Conservation (phyloP, 2,113 vertebrate species). For the Tachysurus vachellii region DNA sequence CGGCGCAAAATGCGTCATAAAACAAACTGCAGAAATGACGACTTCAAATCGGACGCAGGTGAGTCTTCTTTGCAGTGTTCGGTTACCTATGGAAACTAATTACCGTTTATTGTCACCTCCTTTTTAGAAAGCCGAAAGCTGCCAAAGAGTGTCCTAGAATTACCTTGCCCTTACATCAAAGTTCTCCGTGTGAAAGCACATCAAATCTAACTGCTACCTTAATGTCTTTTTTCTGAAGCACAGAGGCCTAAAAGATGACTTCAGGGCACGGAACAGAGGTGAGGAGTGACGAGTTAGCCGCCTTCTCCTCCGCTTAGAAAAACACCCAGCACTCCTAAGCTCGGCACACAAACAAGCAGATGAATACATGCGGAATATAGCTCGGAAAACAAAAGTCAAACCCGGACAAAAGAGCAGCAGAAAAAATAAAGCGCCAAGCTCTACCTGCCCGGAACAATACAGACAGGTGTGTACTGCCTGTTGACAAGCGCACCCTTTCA, state of each 20-base stretch:
- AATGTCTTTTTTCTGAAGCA: constrained; percentile 23
- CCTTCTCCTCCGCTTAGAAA: constrained; percentile 43
- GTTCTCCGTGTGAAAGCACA: constrained; percentile 44
- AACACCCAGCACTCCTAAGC: constrained; percentile 46
- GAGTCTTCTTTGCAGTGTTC: constrained; percentile 27
- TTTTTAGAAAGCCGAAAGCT: neutral
- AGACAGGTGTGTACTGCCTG: constrained; percentile 61
- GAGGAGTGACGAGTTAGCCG: constrained; percentile 54
- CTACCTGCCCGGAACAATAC: constrained; percentile 66
- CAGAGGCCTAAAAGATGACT: constrained; percentile 34
- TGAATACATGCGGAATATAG: constrained; percentile 50
- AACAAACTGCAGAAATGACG: constrained; percentile 12
- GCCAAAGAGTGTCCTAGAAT: constrained; percentile 44
- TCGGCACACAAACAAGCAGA: constrained; percentile 48
- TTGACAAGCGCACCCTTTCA: constrained; percentile 60
- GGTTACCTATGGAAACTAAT: constrained; percentile 52
- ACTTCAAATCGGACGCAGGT: constrained; percentile 27
- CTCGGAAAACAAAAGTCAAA: constrained; percentile 53
- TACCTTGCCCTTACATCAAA: constrained; percentile 54
- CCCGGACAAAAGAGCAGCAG: constrained; percentile 49
- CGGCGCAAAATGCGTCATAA: constrained; percentile 37
- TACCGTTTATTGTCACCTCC: constrained; percentile 54
- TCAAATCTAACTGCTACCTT: constrained; percentile 37
- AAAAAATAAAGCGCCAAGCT: constrained; percentile 51
- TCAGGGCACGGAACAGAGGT: constrained; percentile 47